phyloP scores from a whole-genome alignment of 2,888 invertebrate species.

The Schrankia costaestrigalis region DNA sequence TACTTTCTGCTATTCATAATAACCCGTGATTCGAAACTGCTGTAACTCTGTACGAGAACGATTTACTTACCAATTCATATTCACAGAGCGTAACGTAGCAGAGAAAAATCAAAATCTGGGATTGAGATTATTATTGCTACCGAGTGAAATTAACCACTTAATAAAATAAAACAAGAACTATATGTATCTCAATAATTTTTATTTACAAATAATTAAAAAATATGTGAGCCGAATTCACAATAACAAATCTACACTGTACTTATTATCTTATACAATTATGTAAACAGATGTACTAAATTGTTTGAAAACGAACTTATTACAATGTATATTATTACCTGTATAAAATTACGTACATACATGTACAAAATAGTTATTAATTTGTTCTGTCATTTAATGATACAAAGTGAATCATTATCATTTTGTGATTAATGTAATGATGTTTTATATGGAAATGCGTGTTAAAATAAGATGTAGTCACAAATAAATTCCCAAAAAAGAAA shows the following conservation, averaged over 20 bases:
- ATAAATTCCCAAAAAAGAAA: too few relatives aligned
- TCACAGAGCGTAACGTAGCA: too few relatives aligned
- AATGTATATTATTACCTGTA: constrained; percentile 1
- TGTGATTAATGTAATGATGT: too few relatives aligned
- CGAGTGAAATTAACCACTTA: neutral
- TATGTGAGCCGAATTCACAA: constrained; percentile 49
- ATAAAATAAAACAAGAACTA: constrained; percentile 7
- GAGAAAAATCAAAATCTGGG: too few relatives aligned
- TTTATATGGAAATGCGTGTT: too few relatives aligned
- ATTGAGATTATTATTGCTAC: too few relatives aligned
- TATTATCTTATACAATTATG: constrained; percentile 24
- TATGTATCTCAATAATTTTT: constrained; percentile 51
- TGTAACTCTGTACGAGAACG: too few relatives aligned
- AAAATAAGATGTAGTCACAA: too few relatives aligned
- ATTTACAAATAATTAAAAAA: constrained; percentile 70
- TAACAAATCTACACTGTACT: constrained; percentile 55
- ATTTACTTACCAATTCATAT: too few relatives aligned
- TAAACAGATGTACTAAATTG: constrained; percentile 31
- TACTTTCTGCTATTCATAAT: too few relatives aligned
- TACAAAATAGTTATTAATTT: constrained; percentile 14
- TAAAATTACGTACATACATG: constrained; percentile 10
- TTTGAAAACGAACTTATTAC: neutral
- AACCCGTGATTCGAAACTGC: too few relatives aligned
- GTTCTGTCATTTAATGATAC: constrained; percentile 9
- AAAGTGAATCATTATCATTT: neutral